These are phyloP conservation scores for Pempheris klunzingeri DNA, from an alignment of 2,797 vertebrate genomes.

Conservation along the genomic window DNA sequence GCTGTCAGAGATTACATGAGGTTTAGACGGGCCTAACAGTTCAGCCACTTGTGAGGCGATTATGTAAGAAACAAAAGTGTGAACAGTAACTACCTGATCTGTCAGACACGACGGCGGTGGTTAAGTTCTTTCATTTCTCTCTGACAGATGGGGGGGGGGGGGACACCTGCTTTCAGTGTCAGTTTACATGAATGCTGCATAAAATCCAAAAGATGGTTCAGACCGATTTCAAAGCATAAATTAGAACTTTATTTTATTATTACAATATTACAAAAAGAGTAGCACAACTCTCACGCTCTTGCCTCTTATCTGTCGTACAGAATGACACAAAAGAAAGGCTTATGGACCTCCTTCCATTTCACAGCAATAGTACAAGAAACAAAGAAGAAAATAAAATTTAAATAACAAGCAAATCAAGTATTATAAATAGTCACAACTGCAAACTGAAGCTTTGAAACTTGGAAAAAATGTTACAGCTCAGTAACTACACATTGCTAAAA, in stretches of 20 bases:
- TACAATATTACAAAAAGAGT: constrained; percentile 98
- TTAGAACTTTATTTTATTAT: constrained; percentile 96
- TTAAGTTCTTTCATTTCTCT: neutral
- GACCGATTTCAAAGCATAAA: constrained; percentile 89
- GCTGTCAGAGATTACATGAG: constrained; percentile 50
- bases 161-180: neutral
- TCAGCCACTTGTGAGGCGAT: constrained; percentile 1
- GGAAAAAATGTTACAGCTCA: constrained; percentile 86
- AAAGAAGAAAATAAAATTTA: constrained; percentile 78
- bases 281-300: constrained; percentile 94
- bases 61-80: constrained; percentile 18
- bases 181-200: constrained; percentile 7
- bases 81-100: neutral
- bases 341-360: constrained; percentile 85
- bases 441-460: constrained; percentile 89
- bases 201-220: constrained; percentile 4
- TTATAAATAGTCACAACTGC: constrained; percentile 94
- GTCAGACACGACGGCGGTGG: constrained; percentile 5
- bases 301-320: constrained; percentile 88
- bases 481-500: constrained; percentile 92
- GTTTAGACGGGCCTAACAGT: constrained; percentile 5
- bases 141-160: neutral
- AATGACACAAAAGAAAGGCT: constrained; percentile 86
- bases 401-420: constrained; percentile 90
- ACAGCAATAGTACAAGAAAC: constrained; percentile 85